Base-by-base conservation (phyloP, 2,888 invertebrate genomes). In the Acleris sparsana region DNA sequence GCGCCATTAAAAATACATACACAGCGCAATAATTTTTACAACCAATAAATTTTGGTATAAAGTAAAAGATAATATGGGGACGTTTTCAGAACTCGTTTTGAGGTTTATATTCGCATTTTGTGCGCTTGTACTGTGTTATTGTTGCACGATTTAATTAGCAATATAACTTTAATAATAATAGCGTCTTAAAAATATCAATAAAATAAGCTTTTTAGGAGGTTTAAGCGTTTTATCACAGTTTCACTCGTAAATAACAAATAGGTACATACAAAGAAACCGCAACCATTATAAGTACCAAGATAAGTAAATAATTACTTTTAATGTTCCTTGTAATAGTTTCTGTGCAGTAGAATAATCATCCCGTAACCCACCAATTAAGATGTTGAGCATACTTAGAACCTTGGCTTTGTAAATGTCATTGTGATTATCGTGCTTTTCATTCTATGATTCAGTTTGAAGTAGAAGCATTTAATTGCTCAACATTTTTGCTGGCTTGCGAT, bases 11-110 rank as follows among this genome's bases (percentile, higher is more conserved):
- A 88, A 82, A 80, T 76, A 80, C 80, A 82, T 83, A 85, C 74
- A 80, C 75, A 77, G 73, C 69, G 77, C 80, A 73, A 73, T 48
- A 33, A 78, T 80, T 83, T 88, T 88, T 87, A 89, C 76, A 86
- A 82, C 77, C 84, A 84, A 88, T 88, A 88, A 89, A 88, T 84
- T 85, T 82, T 77, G 76, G 73, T 77, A 81, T 83, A 80, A 84
- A 82, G 76, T 79, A 84, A 85, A 85, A 82, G 79, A 83, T 84
- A 86, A 83, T 84, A 86, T 80, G 78, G 75, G 76, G 80, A 86
- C 84, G 83, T 83, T 84, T 84, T 82, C 78, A 75, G 79, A 84
- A 80, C 77, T 77, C 80, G 80, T 84, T 86, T 77, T 73, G 73
- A 75, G 72, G 86, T 87, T 86, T 83, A 83, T 84, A 80, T 82